These are phyloP conservation scores for Anoplius nigerrimus DNA, from an alignment of 2,888 invertebrate species.

Conservation along the genomic window DNA sequence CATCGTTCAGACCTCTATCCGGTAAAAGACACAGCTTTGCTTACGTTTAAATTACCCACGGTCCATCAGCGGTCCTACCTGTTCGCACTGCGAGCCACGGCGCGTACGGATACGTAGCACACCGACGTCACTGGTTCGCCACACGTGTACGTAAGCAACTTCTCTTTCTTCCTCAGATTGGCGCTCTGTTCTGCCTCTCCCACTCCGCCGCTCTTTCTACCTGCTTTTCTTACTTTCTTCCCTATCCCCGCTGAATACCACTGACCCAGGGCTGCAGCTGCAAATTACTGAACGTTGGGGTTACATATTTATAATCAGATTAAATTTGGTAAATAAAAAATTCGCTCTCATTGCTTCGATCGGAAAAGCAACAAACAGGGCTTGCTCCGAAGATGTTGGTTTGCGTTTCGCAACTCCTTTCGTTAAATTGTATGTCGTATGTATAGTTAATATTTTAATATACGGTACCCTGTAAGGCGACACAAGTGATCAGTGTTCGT, in stretches of 20 bases:
- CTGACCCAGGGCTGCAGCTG: constrained; percentile 46
- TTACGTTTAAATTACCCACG: constrained; percentile 33
- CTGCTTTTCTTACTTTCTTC: constrained; percentile 25
- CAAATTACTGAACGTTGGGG: constrained; percentile 11
- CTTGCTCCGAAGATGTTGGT: too few relatives aligned
- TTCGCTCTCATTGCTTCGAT: too few relatives aligned
- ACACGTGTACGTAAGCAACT: constrained; percentile 21
- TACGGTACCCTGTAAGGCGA: too few relatives aligned
- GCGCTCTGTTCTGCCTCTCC: constrained; percentile 34
- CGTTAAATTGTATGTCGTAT: too few relatives aligned
- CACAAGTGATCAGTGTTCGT: too few relatives aligned
- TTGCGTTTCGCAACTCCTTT: too few relatives aligned
- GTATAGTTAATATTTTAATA: background rate
- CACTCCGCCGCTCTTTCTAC: constrained; percentile 19
- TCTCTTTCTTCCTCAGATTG: constrained; percentile 33
- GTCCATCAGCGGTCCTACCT: constrained; percentile 44
- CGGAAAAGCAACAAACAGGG: too few relatives aligned
- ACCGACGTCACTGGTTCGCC: constrained; percentile 6
- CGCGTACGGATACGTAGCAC: constrained; percentile 13
- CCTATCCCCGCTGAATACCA: constrained; percentile 24
- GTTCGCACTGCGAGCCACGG: constrained; percentile 40
- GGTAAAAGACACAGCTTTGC: constrained; percentile 24
- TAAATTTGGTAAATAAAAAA: too few relatives aligned
- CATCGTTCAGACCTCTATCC: constrained; percentile 27
- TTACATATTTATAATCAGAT: too few relatives aligned